Conservation (phyloP, 2,113 vertebrate species). For the Phocoena sinus region DNA sequence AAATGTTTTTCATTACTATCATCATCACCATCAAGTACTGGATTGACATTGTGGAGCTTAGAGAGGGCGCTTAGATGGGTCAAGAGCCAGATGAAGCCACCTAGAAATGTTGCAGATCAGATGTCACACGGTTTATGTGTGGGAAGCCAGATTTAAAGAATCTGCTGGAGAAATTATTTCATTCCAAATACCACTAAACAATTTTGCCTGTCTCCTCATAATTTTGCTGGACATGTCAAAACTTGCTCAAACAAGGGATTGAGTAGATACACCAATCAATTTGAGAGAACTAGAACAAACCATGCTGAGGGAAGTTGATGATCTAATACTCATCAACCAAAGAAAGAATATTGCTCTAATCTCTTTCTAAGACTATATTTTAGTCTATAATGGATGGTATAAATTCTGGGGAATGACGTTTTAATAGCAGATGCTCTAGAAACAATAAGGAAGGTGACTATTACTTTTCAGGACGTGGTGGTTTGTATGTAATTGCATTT, state of each 20-base stretch:
- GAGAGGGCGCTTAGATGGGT: not conserved
- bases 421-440: slow-evolving; percentile 12
- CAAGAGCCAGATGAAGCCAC: too few species aligned
- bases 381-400: not conserved
- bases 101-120: not conserved
- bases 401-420: slow-evolving; percentile 29
- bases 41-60: not conserved
- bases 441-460: slow-evolving; percentile 19
- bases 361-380: not conserved
- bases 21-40: not conserved
- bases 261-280: not conserved
- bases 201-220: not conserved
- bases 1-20: not conserved
- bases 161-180: not conserved
- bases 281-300: not conserved
- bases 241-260: not conserved
- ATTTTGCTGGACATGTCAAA: not conserved
- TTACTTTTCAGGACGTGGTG: slow-evolving; percentile 16
- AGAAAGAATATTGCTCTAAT: not conserved
- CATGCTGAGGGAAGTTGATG: not conserved
- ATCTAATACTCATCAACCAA: not conserved
- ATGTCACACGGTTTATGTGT: not conserved
- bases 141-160: not conserved
- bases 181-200: not conserved
- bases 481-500: not conserved